A percentile compares a stretch with the other conserved stretches of the same genome.
Conservation (phyloP, 30 jellyfish, hydroid and myxozoan genomes). For the Turritopsis dohrnii region DNA sequence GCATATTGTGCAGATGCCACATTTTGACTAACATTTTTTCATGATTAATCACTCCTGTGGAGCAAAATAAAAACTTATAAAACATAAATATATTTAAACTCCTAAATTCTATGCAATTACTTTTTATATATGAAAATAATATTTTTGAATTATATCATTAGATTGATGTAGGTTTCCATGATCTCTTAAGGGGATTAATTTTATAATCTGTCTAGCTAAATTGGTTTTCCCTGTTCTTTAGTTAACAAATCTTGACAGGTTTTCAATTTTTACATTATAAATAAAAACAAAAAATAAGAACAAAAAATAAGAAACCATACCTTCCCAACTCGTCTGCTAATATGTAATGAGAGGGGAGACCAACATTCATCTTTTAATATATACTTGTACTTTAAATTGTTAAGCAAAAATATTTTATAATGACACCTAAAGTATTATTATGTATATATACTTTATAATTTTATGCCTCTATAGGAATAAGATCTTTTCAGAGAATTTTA, state of each 20-base stretch:
- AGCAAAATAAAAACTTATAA: too few species aligned
- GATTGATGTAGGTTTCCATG: not conserved
- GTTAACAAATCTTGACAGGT: too few species aligned
- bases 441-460: not conserved
- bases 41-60: too few species aligned
- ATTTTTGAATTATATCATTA: too few species aligned
- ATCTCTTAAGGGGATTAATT: not conserved
- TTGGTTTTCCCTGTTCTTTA: not conserved
- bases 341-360: slow-evolving; percentile 47
- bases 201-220: not conserved
- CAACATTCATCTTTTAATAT: slow-evolving; percentile 47
- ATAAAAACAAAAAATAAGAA: not conserved
- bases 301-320: slow-evolving; percentile 7
- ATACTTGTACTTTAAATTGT: not conserved
- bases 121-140: too few species aligned
- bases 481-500: not conserved
- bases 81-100: too few species aligned
- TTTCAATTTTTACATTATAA: too few species aligned
- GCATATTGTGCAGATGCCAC: too few species aligned
- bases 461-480: not conserved
- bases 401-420: not conserved
- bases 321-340: slow-evolving; percentile 64
- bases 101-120: too few species aligned
- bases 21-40: too few species aligned
- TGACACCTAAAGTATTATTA: not conserved